A percentile compares a stretch with the other conserved stretches of the same genome.
These are phyloP conservation scores for Erethizon dorsatum DNA, from an alignment of 2,797 vertebrate genomes.

Conservation along the genomic window DNA sequence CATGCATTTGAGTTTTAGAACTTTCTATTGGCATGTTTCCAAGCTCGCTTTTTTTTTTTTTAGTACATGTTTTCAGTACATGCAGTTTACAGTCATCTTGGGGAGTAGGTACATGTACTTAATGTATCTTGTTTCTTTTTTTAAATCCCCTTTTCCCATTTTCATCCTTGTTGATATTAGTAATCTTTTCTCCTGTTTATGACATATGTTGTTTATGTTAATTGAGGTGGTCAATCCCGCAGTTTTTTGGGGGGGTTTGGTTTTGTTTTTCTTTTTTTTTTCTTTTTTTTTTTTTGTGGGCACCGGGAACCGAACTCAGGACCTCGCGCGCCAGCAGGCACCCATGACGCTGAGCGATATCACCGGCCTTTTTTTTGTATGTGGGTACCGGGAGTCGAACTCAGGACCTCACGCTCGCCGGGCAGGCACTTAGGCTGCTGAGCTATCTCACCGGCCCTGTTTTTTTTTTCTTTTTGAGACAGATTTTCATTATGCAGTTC, in stretches of 20 bases:
- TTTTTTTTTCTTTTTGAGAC: neutral
- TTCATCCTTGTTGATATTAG: neutral
- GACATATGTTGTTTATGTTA: neutral
- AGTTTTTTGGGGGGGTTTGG: too few relatives aligned
- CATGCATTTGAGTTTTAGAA: neutral
- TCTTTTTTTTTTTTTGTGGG: neutral
- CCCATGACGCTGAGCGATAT: too few relatives aligned
- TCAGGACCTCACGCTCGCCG: too few relatives aligned
- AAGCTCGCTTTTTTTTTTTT: neutral
- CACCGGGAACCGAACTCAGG: too few relatives aligned
- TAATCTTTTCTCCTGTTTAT: neutral
- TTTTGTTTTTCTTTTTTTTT: neutral
- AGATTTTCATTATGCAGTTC: neutral
- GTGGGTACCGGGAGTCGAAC: too few relatives aligned
- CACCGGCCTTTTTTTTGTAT: too few relatives aligned
- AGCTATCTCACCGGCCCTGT: too few relatives aligned
- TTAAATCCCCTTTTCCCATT: neutral
- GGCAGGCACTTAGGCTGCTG: too few relatives aligned
- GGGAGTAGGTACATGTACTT: neutral
- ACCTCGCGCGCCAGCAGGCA: too few relatives aligned
- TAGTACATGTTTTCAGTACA: neutral
- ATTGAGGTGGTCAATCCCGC: neutral
- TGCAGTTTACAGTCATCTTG: neutral
- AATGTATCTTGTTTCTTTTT: neutral
- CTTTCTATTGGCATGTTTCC: neutral